Percentiles rank a stretch among this genome's conserved stretches.
phyloP scores from a whole-genome alignment of 2,888 invertebrate species.

The Aplocera efformata region DNA sequence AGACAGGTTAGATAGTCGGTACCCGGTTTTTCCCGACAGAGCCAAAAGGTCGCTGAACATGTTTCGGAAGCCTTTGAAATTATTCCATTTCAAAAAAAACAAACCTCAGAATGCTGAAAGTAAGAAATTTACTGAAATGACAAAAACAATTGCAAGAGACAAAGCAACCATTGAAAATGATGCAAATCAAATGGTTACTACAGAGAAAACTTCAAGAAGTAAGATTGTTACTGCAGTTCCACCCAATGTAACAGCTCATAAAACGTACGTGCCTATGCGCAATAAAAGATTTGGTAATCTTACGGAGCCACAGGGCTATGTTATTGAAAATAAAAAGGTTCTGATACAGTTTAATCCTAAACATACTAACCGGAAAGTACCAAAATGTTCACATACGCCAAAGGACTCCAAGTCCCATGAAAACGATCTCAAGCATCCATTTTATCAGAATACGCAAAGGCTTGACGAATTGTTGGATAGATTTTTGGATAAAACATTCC shows the following conservation, averaged over 20 bases:
- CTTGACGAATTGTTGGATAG: conserved; percentile 51
- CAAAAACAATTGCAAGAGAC: background rate
- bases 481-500: conserved; percentile 43
- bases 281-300: conserved; percentile 27
- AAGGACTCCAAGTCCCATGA: conserved; percentile 49
- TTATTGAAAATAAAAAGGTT: conserved; percentile 51
- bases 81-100: conserved; percentile 17
- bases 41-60: conserved; percentile 42
- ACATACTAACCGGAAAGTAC: conserved; percentile 32
- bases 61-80: conserved; percentile 20
- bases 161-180: conserved; percentile 2
- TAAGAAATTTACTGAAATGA: background rate
- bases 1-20: conserved; percentile 1
- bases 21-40: conserved; percentile 31
- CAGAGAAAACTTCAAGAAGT: background rate
- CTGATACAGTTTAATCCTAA: conserved; percentile 43
- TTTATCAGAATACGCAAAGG: conserved; percentile 53
- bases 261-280: background rate
- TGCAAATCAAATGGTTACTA: conserved; percentile 1
- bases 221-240: no score
- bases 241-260: background rate
- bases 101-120: conserved; percentile 4
- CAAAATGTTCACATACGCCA: conserved; percentile 53
- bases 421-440: conserved; percentile 53
- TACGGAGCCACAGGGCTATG: conserved; percentile 36